Conservation (phyloP, 1,140 invertebrate genomes). For the Lethrus apterus region DNA sequence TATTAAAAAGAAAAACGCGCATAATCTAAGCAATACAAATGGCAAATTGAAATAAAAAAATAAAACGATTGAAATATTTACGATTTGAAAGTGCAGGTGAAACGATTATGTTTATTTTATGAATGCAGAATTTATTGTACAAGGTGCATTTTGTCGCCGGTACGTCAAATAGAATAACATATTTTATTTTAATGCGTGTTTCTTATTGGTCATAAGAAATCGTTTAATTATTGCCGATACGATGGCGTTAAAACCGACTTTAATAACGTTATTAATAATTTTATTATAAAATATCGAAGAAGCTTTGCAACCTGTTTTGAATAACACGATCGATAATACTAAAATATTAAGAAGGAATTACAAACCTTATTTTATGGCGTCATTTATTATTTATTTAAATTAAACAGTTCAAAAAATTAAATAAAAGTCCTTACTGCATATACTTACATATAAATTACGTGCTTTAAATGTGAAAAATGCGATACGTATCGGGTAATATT, state of each 20-base stretch:
- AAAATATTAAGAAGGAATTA: slow-evolving; percentile 8
- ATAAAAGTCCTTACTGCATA: too few species aligned
- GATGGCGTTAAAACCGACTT: neutral
- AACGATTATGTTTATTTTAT: neutral
- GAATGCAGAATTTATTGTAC: slow-evolving; percentile 1
- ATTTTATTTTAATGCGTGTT: slow-evolving; percentile 8
- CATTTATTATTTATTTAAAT: too few species aligned
- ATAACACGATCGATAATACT: slow-evolving; percentile 10
- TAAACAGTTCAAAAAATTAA: too few species aligned
- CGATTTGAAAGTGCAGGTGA: slow-evolving; percentile 12
- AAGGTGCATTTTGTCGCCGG: neutral
- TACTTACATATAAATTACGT: too few species aligned
- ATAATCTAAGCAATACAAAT: too few species aligned
- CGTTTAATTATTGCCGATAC: slow-evolving; percentile 5
- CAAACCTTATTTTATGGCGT: neutral
- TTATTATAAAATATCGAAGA: slow-evolving; percentile 4
- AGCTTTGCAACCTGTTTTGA: slow-evolving; percentile 10
- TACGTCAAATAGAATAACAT: too few species aligned
- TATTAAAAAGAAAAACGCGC: too few species aligned
- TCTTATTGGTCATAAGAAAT: slow-evolving; percentile 3
- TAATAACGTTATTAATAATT: slow-evolving; percentile 14
- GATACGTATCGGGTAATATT: too few species aligned
- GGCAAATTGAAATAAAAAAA: too few species aligned
- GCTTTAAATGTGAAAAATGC: too few species aligned
- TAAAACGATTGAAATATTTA: too few species aligned